Evolutionary conservation across 2,113 vertebrate genomes (phyloP).

Genomic region (Pelmatolapia mariae): DNA sequence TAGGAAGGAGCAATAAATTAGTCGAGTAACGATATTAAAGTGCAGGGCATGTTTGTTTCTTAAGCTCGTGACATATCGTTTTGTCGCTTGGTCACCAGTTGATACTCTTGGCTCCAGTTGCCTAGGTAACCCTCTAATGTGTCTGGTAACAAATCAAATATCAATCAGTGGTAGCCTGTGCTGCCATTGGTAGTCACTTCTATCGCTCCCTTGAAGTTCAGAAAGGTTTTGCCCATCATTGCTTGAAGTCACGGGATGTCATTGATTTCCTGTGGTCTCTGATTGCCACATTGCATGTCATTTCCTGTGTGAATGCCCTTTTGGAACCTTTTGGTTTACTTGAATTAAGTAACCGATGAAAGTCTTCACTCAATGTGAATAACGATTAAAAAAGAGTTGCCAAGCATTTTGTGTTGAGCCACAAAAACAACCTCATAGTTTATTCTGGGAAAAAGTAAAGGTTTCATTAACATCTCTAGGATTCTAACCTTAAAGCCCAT

Average conservation of each 20-base stretch:
- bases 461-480: background rate
- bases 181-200: background rate
- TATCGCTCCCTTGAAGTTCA: background rate
- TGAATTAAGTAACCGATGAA: background rate
- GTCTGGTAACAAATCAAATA: background rate
- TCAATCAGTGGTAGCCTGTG: background rate
- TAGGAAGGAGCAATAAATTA: background rate
- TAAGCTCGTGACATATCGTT: accelerated
- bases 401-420: background rate
- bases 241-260: background rate
- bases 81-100: background rate
- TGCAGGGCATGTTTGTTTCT: background rate
- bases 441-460: background rate
- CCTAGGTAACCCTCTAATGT: background rate
- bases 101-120: background rate
- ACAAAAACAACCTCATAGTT: background rate
- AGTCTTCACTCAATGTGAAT: background rate
- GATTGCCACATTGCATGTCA: background rate
- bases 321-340: background rate
- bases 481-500: background rate
- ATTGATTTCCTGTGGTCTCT: background rate
- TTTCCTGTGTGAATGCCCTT: background rate
- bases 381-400: background rate
- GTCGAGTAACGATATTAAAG: background rate
- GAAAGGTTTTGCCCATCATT: background rate